Base-by-base conservation (phyloP, 2,888 invertebrate species). In the Luffia ferchaultella region DNA sequence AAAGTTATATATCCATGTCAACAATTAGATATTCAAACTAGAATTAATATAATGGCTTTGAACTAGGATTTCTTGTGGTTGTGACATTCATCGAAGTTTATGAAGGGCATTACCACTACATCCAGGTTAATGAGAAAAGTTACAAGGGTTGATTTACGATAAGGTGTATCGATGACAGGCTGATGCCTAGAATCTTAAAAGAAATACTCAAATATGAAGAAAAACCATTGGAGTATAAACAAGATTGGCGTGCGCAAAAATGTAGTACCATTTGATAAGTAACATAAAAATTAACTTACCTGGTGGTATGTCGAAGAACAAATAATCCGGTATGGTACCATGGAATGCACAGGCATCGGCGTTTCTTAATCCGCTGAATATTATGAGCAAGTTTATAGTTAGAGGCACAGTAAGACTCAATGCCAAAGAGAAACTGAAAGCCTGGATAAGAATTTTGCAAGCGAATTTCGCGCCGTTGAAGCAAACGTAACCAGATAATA, bases 391-490 rank as follows among this genome's bases (percentile, higher is more conserved):
- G 16, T 88, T 88, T 1, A 95, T 82, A 1, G 92, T 86, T 1
- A 89, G 83, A 0, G 96, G 96, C 0, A 92, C 90, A 0, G 90
- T 88, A 12, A 97, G 77, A 61, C 87, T 90, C 42, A 96, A 76
- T 0, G 97, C 95, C 54, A 96, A 86, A 0, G 96, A 92, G 62
- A 92, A 96, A 60, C 95, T 92, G 67, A 95, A 91, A 50, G 89
- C 88, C 70, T 97, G 96, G 66, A 97, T 95, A 67, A 93, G 89
- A 55, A 95, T 92, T 80, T 93, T 93, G 78, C 94, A 95, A 1
- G 95, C 91, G 58, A 94, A 93, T 76, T 94, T 96, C 2, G 89
- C 87, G 55, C 87, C 86, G 17, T 83, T 80, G 62, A 89, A 92
- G 58, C 89, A 88, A 9, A 92, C 57, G 61, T 92, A 90, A 1